Evolutionary conservation across 2,797 vertebrate genomes (phyloP), one percentile per base, ranked within the genome.

Genomic region (Champsocephalus esox): DNA sequence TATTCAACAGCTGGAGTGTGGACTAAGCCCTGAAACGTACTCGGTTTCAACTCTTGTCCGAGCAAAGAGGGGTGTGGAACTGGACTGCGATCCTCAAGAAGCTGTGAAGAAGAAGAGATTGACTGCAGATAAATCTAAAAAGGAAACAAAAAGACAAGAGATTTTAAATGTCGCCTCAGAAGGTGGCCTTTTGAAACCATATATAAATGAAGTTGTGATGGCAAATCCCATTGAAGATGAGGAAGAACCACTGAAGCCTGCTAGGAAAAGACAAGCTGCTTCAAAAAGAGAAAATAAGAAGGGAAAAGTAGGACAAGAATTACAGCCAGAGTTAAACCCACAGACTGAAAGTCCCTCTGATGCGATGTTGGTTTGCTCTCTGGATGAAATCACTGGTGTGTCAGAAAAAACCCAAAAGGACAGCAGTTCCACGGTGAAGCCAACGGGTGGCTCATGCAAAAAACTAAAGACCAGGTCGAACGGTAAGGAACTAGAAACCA

Each of bases 21-120:
- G 11, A 8, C 13, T 19, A 3, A 64, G 73, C 51, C n/a, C 71
- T 34, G 71, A 73, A 38, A 51, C 34, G 0, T 24, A 10, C 49
- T 44, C 74, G 12, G 56, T 48, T 32, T 4, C 69, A 17, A 45
- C 66, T 58, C 10, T 49, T 6, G 63, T 56, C 3, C 70, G 60
- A 41, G 69, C 61, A 21, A 91, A 91, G 70, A 85, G 87, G 51
- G 69, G 38, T 6, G 60, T 74, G 17, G 75, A 71, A 12, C 16
- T 48, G 16, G 54, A 61, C 28, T 21, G 56, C 63, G 21, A 34
- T 14, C 19, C 73, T 21, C 66, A 77, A 56, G 73, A 77, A 12
- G 3, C 34, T 2, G 58, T 19, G 5, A 91, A 88, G 62, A 88
- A 75, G 59, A 92, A 90, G 81, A 86, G 66, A 75, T 1, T 28